A percentile compares a stretch with the other conserved stretches of the same genome.
phyloP scores from a whole-genome alignment of 2,113 vertebrate genomes.

The Burhinus oedicnemus region DNA sequence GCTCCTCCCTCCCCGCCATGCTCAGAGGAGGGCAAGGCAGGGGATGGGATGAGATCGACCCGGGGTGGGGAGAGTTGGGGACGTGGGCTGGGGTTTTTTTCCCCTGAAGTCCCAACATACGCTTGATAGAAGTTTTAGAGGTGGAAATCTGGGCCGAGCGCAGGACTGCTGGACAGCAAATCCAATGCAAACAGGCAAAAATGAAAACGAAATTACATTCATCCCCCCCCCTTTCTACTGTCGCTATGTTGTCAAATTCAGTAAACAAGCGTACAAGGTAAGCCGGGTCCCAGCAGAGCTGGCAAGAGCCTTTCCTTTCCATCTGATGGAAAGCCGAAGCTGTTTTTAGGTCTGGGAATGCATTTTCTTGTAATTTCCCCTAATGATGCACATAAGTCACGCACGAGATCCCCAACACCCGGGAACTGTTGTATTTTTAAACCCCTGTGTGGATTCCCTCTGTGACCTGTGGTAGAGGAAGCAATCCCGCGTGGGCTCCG shows the following conservation, averaged over 20 bases:
- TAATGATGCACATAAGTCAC: background rate
- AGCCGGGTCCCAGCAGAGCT: background rate
- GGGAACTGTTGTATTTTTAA: background rate
- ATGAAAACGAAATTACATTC: background rate
- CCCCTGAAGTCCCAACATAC: background rate
- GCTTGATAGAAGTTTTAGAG: background rate
- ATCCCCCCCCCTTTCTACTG: accelerated
- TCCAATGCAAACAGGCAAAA: background rate
- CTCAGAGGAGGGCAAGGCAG: background rate
- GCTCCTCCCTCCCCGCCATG: background rate
- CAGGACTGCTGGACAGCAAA: accelerated
- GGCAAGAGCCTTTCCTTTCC: background rate
- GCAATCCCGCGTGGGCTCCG: accelerated
- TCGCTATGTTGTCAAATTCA: background rate
- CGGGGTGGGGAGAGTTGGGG: background rate
- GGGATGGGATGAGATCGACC: background rate
- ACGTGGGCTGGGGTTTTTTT: accelerated
- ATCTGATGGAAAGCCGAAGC: background rate
- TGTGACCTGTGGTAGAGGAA: background rate
- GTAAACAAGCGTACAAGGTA: background rate
- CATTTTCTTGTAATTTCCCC: background rate
- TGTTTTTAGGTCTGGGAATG: background rate
- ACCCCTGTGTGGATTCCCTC: background rate
- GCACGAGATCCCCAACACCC: background rate
- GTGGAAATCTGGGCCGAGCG: accelerated